These are phyloP conservation scores for Ardeotis arabs DNA, from an alignment of 2,113 vertebrate genomes.

Conservation along the genomic window DNA sequence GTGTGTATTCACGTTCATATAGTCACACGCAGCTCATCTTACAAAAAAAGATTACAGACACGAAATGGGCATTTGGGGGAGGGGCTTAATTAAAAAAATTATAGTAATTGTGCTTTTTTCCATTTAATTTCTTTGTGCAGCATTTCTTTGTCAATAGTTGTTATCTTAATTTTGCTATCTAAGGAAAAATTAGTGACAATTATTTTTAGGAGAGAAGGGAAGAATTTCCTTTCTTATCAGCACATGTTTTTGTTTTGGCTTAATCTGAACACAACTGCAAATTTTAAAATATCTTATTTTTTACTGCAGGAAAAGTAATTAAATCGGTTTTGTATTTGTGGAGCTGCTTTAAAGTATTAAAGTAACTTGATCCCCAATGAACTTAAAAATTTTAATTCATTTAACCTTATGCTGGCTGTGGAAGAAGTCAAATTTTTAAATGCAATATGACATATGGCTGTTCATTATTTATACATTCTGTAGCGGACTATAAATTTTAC, in stretches of 20 bases:
- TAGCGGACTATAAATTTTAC: constrained; percentile 84
- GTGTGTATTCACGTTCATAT: neutral
- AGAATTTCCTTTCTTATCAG: neutral
- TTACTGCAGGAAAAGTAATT: constrained; percentile 54
- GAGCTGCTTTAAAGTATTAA: constrained; percentile 66
- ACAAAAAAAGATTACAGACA: neutral
- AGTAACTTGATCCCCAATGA: constrained; percentile 74
- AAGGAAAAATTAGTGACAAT: neutral
- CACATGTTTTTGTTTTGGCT: neutral
- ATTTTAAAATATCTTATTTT: constrained; percentile 55
- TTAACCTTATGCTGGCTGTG: constrained; percentile 71
- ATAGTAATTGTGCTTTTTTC: neutral
- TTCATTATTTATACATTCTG: constrained; percentile 87
- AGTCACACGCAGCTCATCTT: neutral
- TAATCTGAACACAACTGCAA: constrained; percentile 22
- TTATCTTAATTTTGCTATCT: neutral
- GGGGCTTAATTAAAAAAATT: neutral
- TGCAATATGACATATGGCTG: constrained; percentile 81
- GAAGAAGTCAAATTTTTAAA: constrained; percentile 81
- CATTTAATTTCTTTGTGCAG: neutral
- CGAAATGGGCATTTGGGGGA: neutral
- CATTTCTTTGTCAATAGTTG: neutral
- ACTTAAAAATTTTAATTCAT: constrained; percentile 80
- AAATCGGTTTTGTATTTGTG: constrained; percentile 66
- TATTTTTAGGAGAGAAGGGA: neutral